Evolutionary conservation across 30 jellyfish, hydroid and myxozoan species (phyloP).

Genomic region (Pseudorhiza aurosa): DNA sequence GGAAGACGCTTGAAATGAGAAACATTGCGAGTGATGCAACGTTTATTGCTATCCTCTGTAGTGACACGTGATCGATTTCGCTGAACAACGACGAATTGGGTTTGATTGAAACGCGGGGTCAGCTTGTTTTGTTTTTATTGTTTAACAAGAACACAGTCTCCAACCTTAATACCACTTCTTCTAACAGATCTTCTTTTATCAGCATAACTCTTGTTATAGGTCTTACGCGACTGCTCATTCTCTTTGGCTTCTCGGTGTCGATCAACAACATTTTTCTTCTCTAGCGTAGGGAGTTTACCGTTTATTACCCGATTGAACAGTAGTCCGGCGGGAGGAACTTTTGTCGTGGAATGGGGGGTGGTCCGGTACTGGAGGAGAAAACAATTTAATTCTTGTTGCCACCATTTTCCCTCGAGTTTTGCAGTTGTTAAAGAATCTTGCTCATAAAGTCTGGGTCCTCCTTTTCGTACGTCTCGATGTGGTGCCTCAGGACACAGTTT

Average conservation of each 20-base stretch:
- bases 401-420: constrained; percentile 1
- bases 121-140: constrained; percentile 37
- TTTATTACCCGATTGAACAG: constrained; percentile 28
- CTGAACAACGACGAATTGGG: neutral
- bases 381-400: constrained; percentile 32
- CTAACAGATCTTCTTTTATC: constrained; percentile 5
- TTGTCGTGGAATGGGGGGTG: constrained; percentile 46
- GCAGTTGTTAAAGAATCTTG: too few relatives aligned
- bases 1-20: neutral
- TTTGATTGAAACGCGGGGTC: neutral
- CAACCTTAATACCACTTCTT: constrained; percentile 18
- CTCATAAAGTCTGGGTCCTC: constrained; percentile 33
- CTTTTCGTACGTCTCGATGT: constrained; percentile 1
- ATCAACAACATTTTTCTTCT: neutral
- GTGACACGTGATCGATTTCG: constrained; percentile 36
- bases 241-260: constrained; percentile 15
- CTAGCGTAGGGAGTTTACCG: constrained; percentile 14
- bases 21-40: neutral
- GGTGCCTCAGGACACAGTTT: constrained; percentile 47
- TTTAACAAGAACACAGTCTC: constrained; percentile 9
- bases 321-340: constrained; percentile 36
- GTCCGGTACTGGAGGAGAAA: constrained; percentile 27
- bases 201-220: constrained; percentile 20
- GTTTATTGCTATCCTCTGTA: constrained; percentile 7
- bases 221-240: constrained; percentile 6